phyloP scores from a whole-genome alignment of 2,113 vertebrate genomes.

The Bufo gargarizans region DNA sequence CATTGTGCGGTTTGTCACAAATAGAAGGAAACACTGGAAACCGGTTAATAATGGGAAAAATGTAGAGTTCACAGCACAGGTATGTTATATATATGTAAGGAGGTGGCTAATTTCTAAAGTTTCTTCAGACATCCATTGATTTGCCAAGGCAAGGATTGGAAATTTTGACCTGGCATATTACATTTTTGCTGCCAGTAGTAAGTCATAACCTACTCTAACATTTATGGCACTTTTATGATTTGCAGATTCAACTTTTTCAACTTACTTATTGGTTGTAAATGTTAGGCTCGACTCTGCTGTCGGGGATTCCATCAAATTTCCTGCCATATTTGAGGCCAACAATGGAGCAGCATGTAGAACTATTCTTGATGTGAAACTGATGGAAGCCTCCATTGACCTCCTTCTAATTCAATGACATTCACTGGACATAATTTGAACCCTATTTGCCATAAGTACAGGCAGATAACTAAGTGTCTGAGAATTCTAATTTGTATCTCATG shows the following conservation, averaged over 20 bases:
- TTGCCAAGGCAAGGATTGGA: not conserved
- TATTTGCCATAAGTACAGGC: too few species aligned
- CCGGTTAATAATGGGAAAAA: not conserved
- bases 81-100: not conserved
- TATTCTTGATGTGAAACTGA: too few species aligned
- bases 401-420: too few species aligned
- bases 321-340: too few species aligned
- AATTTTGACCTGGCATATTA: not conserved
- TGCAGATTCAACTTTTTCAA: not conserved
- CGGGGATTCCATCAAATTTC: too few species aligned
- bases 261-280: not conserved
- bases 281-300: too few species aligned
- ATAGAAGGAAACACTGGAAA: not conserved
- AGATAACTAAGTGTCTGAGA: too few species aligned
- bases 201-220: not conserved
- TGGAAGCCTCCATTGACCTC: too few species aligned
- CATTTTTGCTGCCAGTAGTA: not conserved
- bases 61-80: not conserved
- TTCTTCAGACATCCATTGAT: not conserved
- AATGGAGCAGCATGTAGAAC: too few species aligned
- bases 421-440: too few species aligned
- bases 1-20: conserved; percentile 16
- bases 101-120: not conserved
- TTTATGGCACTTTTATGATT: not conserved
- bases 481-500: too few species aligned